These are phyloP conservation scores for Myiotriccus ornatus DNA, from an alignment of 2,797 vertebrate species.

Conservation along the genomic window DNA sequence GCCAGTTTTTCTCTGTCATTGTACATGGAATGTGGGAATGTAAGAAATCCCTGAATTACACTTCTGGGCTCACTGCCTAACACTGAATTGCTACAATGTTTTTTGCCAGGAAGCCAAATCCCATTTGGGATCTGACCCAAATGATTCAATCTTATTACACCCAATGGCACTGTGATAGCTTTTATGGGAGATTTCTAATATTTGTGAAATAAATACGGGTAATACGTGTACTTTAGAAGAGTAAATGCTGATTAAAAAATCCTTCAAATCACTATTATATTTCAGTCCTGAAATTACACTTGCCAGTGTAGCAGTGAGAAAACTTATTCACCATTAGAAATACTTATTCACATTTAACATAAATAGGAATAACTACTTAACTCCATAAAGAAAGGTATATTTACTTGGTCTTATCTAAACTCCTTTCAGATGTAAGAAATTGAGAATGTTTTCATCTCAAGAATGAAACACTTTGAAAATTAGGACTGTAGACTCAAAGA, in stretches of 20 bases:
- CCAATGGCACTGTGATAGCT: neutral
- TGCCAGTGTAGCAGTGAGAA: neutral
- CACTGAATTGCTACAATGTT: neutral
- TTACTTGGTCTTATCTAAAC: neutral
- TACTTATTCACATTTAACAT: neutral
- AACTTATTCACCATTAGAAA: neutral
- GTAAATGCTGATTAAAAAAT: neutral
- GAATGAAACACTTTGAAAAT: neutral
- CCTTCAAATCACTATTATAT: neutral
- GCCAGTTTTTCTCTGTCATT: neutral
- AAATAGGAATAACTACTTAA: neutral
- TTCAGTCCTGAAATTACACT: neutral
- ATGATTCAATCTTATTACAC: constrained; percentile 3
- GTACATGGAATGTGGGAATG: neutral
- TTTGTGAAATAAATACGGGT: neutral
- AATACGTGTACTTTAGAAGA: neutral
- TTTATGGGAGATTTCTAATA: neutral
- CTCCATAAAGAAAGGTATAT: neutral
- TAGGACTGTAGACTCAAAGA: neutral
- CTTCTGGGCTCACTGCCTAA: constrained; percentile 16
- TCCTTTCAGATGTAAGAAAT: neutral
- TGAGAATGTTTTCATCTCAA: neutral
- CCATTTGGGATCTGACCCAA: constrained; percentile 21
- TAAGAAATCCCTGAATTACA: constrained; percentile 9
- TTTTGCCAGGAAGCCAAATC: constrained; percentile 27